A percentile compares a stretch with the other conserved stretches of the same genome.
These are phyloP conservation scores for Montipora cactus DNA, from an alignment of 64 coral and sea anemone species.

Conservation along the genomic window DNA sequence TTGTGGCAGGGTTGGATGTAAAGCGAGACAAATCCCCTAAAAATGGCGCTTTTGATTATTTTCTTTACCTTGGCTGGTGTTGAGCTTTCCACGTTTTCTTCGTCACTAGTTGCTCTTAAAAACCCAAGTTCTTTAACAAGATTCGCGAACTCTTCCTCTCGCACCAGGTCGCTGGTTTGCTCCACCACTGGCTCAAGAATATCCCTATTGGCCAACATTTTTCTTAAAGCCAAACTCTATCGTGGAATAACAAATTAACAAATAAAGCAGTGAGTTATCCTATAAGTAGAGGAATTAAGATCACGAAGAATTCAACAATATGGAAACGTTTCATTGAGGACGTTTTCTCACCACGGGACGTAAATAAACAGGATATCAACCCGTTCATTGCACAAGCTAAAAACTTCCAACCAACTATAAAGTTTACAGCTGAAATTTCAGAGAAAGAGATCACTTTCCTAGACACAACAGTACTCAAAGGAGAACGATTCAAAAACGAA, in stretches of 20 bases:
- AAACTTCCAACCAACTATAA: no score
- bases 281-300: not conserved
- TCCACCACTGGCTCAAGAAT: slow-evolving; percentile 37
- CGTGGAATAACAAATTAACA: not conserved
- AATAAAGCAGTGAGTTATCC: not conserved
- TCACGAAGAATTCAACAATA: not conserved
- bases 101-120: not conserved
- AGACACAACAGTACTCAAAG: no score
- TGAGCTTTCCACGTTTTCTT: not conserved
- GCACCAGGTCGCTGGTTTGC: not conserved
- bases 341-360: not conserved
- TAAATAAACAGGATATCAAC: no score
- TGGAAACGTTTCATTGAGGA: no score
- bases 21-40: no score
- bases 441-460: no score
- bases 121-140: slow-evolving; percentile 32
- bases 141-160: slow-evolving; percentile 3
- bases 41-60: no score
- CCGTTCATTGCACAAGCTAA: no score
- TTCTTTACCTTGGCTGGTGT: not conserved
- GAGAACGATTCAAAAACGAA: no score
- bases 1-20: no score
- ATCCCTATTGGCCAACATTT: slow-evolving; percentile 36
- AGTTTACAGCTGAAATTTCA: no score
- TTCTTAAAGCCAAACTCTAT: slow-evolving; percentile 16